Conservation (phyloP, 2,888 invertebrate genomes). For the Hirtodrosophila alboralis region DNA sequence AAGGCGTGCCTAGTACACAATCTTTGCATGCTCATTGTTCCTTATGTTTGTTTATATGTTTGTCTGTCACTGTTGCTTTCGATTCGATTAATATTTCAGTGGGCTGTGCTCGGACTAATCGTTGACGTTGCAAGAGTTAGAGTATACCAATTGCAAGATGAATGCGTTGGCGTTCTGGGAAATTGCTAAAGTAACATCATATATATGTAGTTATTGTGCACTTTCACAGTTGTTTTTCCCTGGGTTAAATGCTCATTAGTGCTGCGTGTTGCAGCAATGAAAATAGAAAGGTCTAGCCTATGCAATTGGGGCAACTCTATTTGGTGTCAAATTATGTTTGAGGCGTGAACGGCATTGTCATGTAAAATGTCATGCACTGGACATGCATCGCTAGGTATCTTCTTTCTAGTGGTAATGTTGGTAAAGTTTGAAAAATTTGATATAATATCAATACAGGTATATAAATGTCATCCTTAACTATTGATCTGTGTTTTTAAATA, state of each 20-base stretch:
- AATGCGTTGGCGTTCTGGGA: conserved; percentile 82
- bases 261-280: conserved; percentile 9
- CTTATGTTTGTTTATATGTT: conserved; percentile 31
- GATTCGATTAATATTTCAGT: conserved; percentile 53
- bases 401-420: no score
- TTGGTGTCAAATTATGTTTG: conserved; percentile 64
- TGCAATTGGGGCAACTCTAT: conserved; percentile 38
- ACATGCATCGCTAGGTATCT: conserved; percentile 33
- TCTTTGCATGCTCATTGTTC: conserved; percentile 51
- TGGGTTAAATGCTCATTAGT: conserved; percentile 44
- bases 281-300: conserved; percentile 23
- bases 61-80: conserved; percentile 24
- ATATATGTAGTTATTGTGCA: conserved; percentile 38
- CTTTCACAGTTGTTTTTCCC: conserved; percentile 31
- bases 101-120: conserved; percentile 73
- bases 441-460: no score
- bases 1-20: conserved; percentile 54
- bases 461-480: no score
- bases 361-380: conserved; percentile 66
- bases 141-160: conserved; percentile 51
- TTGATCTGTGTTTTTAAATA: no score
- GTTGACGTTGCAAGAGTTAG: conserved; percentile 28
- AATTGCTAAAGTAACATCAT: conserved; percentile 77
- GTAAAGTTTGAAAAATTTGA: no score
- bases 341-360: conserved; percentile 68